Conservation (phyloP, 2,113 vertebrate species). For the Rostratula benghalensis region DNA sequence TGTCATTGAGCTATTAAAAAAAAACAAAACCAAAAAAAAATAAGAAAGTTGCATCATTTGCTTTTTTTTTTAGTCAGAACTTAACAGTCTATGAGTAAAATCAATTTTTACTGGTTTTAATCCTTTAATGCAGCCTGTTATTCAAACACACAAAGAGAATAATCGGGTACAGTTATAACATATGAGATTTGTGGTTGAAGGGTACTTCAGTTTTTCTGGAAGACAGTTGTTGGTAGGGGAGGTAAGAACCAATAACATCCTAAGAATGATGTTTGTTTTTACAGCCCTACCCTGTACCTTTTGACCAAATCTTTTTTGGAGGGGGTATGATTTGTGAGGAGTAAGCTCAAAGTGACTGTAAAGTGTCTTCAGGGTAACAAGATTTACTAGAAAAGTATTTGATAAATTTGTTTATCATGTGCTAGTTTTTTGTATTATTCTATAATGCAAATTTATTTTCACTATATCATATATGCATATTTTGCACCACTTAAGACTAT, state of each 20-base stretch:
- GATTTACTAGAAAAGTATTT: background rate
- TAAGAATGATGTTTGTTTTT: background rate
- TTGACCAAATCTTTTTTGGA: background rate
- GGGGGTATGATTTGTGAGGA: background rate
- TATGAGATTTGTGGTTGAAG: background rate
- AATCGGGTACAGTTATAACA: background rate
- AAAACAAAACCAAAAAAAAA: no score
- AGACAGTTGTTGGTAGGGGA: background rate
- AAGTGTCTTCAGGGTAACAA: background rate
- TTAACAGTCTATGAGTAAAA: background rate
- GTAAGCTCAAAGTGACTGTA: background rate
- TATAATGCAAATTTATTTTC: background rate
- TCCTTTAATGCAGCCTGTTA: background rate
- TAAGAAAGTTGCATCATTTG: no score
- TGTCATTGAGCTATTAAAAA: background rate
- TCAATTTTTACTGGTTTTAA: background rate
- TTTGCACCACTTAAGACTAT: background rate
- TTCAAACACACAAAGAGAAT: background rate
- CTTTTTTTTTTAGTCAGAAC: no score
- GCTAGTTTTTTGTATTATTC: background rate
- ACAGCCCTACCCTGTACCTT: background rate
- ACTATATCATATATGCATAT: background rate
- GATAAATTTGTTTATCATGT: background rate
- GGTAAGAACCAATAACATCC: background rate
- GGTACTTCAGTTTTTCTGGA: background rate